Evolutionary conservation across 2,113 vertebrate genomes (phyloP).

Genomic region (Neodontobutis hainanensis): DNA sequence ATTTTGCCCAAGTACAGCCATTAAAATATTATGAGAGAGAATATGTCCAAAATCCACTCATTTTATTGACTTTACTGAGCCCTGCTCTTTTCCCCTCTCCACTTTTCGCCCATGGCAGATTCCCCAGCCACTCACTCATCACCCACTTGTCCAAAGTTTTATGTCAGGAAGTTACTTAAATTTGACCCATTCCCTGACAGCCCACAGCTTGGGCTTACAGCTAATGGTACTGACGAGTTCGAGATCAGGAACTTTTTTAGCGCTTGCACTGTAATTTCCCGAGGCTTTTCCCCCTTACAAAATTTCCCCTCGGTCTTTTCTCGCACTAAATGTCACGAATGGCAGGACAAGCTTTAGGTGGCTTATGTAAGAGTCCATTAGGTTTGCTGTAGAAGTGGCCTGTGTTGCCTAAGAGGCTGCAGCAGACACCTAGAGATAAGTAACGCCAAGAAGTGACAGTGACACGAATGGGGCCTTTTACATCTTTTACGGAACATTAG

Average conservation of each 20-base stretch:
- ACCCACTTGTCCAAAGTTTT: conserved; percentile 18
- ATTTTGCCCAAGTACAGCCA: conserved; percentile 1
- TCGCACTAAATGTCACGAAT: conserved; percentile 59
- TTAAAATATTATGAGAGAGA: conserved; percentile 3
- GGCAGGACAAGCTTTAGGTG: conserved; percentile 56
- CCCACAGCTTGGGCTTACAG: not conserved
- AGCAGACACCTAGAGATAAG: conserved; percentile 70
- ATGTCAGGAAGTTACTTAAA: conserved; percentile 20
- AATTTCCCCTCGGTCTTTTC: conserved; percentile 41
- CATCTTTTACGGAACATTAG: conserved; percentile 77
- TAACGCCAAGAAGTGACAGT: conserved; percentile 63
- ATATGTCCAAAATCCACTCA: not conserved
- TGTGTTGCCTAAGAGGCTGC: conserved; percentile 53
- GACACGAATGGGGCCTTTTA: conserved; percentile 60
- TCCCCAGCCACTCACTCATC: conserved; percentile 17
- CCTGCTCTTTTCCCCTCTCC: not conserved
- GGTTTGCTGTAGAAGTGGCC: conserved; percentile 57
- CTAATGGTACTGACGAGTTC: not conserved
- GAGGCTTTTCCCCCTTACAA: conserved; percentile 34
- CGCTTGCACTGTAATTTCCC: conserved; percentile 54
- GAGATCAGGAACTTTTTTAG: conserved; percentile 55
- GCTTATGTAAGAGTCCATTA: conserved; percentile 74
- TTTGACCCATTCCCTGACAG: conserved; percentile 22
- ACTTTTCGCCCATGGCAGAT: not conserved
- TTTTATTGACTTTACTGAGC: conserved; percentile 15